These are phyloP conservation scores for Lepidonotus clava DNA, from an alignment of 2,888 invertebrate genomes.

Conservation along the genomic window DNA sequence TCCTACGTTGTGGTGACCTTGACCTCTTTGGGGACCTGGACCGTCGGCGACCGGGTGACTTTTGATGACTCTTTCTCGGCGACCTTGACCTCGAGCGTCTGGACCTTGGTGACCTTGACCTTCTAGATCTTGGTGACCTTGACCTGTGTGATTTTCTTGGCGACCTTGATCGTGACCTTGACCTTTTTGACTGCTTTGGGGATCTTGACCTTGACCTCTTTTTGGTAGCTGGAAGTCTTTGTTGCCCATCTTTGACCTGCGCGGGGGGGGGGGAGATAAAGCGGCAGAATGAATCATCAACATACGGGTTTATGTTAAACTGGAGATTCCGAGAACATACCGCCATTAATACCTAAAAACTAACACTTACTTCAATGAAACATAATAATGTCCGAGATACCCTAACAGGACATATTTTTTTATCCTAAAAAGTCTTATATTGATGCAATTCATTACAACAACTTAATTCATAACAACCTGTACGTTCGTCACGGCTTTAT, in stretches of 20 bases:
- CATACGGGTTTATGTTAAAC: no score
- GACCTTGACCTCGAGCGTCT: constrained; percentile 80
- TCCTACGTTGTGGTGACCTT: constrained; percentile 39
- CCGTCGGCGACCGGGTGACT: constrained; percentile 9
- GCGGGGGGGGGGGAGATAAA: no score
- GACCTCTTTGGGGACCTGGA: constrained; percentile 32
- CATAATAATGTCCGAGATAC: no score
- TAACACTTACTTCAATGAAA: no score
- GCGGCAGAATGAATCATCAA: not conserved
- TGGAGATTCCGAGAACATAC: no score
- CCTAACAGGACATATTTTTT: no score
- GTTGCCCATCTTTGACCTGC: constrained; percentile 5
- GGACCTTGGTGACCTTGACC: constrained; percentile 67
- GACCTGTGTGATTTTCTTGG: constrained; percentile 22
- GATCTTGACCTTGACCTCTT: constrained; percentile 56
- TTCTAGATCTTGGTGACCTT: constrained; percentile 56
- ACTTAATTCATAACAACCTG: no score
- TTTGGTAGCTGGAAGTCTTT: not conserved
- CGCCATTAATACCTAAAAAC: no score
- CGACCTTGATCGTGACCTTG: constrained; percentile 44
- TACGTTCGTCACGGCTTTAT: no score
- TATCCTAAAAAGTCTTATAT: no score
- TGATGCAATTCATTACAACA: no score
- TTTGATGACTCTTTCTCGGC: constrained; percentile 73
- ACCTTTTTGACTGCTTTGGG: constrained; percentile 35